phyloP scores from a whole-genome alignment of 2,113 vertebrate genomes.

The Lamprotornis superbus region DNA sequence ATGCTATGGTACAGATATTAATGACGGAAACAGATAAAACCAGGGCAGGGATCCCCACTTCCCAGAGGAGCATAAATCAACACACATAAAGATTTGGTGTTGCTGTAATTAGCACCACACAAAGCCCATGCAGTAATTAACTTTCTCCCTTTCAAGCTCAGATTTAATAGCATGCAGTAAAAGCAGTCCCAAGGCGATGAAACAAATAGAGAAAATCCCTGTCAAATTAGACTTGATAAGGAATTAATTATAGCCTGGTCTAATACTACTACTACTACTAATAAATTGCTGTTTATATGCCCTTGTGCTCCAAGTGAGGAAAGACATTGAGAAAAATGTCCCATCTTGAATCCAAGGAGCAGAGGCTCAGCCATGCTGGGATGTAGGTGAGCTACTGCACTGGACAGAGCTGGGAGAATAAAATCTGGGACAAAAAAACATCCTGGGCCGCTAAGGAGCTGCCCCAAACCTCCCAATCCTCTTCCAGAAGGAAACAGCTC shows the following conservation, averaged over 20 bases:
- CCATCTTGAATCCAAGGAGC: rapidly evolving
- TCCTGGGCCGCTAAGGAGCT: not conserved
- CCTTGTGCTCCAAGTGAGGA: not conserved
- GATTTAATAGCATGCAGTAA: conserved; percentile 13
- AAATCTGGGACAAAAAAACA: not conserved
- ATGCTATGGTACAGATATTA: not conserved
- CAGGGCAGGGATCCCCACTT: not conserved
- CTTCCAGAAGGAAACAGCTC: not conserved
- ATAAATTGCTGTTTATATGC: not conserved
- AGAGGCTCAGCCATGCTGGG: not conserved
- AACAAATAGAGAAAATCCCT: not conserved
- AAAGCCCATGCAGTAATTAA: conserved; percentile 46
- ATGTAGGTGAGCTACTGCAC: not conserved
- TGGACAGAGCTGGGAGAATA: not conserved
- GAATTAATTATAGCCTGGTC: not conserved
- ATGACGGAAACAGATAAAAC: not conserved
- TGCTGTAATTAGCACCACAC: conserved; percentile 17
- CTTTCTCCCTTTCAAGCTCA: conserved; percentile 22
- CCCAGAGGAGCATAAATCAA: not conserved
- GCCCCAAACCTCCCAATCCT: not conserved
- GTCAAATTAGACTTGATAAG: not conserved
- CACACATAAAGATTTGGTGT: not conserved
- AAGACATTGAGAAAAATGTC: not conserved
- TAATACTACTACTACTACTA: not conserved
- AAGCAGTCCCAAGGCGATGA: not conserved